Evolutionary conservation across 2,113 vertebrate genomes (phyloP), one percentile per base, ranked within the genome.

Genomic region (Oceanodroma tethys): DNA sequence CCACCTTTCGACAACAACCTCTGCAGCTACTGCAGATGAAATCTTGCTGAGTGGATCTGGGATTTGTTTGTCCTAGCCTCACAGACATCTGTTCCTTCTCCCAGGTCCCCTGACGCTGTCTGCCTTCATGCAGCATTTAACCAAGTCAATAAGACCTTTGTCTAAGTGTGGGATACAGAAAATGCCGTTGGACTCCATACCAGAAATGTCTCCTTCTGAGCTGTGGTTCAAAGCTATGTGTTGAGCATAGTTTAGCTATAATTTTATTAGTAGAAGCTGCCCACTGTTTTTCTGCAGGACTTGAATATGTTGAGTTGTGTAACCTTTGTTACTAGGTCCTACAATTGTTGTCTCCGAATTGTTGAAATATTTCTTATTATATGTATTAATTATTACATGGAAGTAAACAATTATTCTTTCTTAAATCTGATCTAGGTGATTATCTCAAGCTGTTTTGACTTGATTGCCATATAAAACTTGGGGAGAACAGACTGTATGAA

Each of bases 21-120:
- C 48, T 95, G 73, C 73, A 87, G 73, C 30, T 40, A 62, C 42
- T 48, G 45, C 50, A 80, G 56, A 86, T 59, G 43, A 81, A 94
- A 74, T 83, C 63, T 81, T 88, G 38, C 72, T 72, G 76, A 87
- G 60, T 79, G 43, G 60, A 78, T 81, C 76, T 82, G 58, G 66
- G 48, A 81, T 95, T 89, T 85, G 36, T 96, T 97, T 85, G 17
- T 36, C 34, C 25, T 13, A 27, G 34, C 29, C 45, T 94, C 55
- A n/a, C n/a, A 95, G 74, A 74, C 83, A 86, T 86, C 73, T 94
- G 56, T 52, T 87, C 78, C 34, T 94, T 95, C 71, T 94, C 76
- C 36, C 36, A 80, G 58, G 45, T 95, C 53, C 32, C 73, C 68
- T 71, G 63, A 56, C 90, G 47, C 50, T 81, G 59, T 71, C 86